Base-by-base conservation (phyloP, 2,113 vertebrate species). In the Salvelinus sp. region DNA sequence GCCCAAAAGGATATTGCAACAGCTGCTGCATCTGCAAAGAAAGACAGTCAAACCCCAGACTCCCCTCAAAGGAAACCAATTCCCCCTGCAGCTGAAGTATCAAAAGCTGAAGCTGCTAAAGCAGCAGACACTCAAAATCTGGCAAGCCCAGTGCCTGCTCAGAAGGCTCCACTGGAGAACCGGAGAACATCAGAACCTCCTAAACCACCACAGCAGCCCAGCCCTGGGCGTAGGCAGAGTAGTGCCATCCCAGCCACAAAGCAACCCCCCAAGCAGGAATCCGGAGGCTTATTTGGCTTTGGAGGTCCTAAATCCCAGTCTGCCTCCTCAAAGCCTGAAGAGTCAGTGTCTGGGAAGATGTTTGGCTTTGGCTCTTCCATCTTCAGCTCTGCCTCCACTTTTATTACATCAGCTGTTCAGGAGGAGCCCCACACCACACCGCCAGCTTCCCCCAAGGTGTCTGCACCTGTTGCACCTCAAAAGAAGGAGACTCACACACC, bases 241-340 rank as follows among this genome's bases (percentile, higher is more conserved):
- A 54, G 50, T 54, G 50, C 50, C 50, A 18, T 54, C 50, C 58
- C 58, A 62, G 6, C 58, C n/a, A 2, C 2, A 27, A 28, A 57
- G 80, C 77, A 85, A 20, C 83, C 91, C 20, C 79, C 82, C 63
- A 96, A 94, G 44, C 93, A 95, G 64, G 88, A 80, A 70, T 92
- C 22, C 81, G 92, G 83, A 88, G 88, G 81, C 30, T 95, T 97
- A 90, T 86, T 88, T 74, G 79, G 83, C 20, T 89, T 90, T 78
- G 82, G 86, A 64, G 82, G 86, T 75, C 47, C 82, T 12, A 74
- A 76, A 67, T 81, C 88, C 68, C 83, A 95, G 74, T 82, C 75
- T 25, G 57, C 75, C 79, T 94, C 73, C 7, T 63, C 76, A 67
- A 75, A 82, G 38, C 64, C 77, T 25, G 69, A 76, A 20, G 76